Percentiles rank a stretch among this genome's conserved stretches.
phyloP scores from a whole-genome alignment of 2,113 vertebrate species.

The Phylloscopus trochiloides region DNA sequence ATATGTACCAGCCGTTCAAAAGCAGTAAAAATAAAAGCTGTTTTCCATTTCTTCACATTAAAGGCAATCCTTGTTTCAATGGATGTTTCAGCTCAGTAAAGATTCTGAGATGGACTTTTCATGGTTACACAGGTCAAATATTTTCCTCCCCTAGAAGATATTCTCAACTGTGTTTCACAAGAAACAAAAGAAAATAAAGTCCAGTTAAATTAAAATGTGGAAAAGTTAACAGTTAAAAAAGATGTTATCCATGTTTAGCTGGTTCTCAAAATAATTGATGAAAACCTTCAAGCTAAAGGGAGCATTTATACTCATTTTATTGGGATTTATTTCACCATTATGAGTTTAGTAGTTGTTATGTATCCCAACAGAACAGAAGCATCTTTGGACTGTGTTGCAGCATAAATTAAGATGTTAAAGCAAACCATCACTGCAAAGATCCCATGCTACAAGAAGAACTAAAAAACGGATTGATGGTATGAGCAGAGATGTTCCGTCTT shows the following conservation, averaged over 20 bases:
- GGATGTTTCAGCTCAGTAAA: background rate
- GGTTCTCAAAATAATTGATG: background rate
- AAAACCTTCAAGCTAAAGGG: background rate
- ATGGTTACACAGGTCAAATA: background rate
- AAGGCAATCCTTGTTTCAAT: background rate
- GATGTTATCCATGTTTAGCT: background rate
- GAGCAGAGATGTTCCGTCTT: background rate
- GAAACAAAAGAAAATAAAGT: background rate
- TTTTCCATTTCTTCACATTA: background rate
- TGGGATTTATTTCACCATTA: background rate
- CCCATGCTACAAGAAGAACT: background rate
- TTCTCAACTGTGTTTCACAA: background rate
- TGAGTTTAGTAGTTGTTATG: background rate
- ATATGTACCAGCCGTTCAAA: background rate
- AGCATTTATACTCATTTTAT: background rate
- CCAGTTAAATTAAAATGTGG: background rate
- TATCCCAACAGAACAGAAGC: background rate
- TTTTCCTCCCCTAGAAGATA: background rate
- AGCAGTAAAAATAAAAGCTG: background rate
- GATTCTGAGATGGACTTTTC: background rate
- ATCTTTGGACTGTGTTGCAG: background rate
- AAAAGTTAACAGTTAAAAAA: background rate
- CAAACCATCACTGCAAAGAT: background rate
- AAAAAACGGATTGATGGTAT: background rate
- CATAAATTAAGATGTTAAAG: background rate